Base-by-base conservation (phyloP, 2,113 vertebrate species). In the Zosterops japonicus region DNA sequence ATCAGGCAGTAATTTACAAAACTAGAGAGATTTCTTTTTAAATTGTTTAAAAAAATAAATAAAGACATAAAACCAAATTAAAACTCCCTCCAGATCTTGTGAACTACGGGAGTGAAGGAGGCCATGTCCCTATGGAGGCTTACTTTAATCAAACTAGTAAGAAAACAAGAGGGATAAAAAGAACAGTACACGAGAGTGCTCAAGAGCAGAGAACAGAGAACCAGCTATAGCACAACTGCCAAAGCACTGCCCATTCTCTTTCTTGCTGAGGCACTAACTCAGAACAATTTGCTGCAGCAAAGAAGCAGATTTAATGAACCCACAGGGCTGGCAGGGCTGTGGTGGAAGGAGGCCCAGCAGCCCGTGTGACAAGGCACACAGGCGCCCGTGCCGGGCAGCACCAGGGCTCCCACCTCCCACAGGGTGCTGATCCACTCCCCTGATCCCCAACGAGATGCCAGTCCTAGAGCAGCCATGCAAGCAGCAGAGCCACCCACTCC, bases 331-430 rank as follows among this genome's bases (percentile, higher is more conserved):
- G 92, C 79, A 89, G 61, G 72, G 81, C 41, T 90, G 53, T 0
- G 0, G 36, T 57, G 78, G 42, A 79, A 91, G 75, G 82, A 80
- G 5, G 2, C 36, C 50, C 1, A 0, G 55, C 61, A 80, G 81
- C 41, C 14, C 0, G 0, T n/a, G 41, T 12, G n/a, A 29, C n/a
- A 7, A 0, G 1, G 50, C 15, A 8, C 5, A 0, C 29, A 39
- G 67, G 14, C 52, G 55, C 14, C 1, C 0, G 4, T 20, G 42
- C 75, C 3, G 8, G 59, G 75, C 39, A 49, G 22, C 2, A 0
- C 0, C 0, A 29, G 79, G 68, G 23, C 46, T 81, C 67, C 59
- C 52, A 52, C 16, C 36, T 68, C 71, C 39, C 68, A 0, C 41
- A 64, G 83, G 33, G 14, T 9, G 33, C 44, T 31, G 67, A 53